Conservation (phyloP, 2,113 vertebrate genomes). For the Thinocorus orbignyianus region DNA sequence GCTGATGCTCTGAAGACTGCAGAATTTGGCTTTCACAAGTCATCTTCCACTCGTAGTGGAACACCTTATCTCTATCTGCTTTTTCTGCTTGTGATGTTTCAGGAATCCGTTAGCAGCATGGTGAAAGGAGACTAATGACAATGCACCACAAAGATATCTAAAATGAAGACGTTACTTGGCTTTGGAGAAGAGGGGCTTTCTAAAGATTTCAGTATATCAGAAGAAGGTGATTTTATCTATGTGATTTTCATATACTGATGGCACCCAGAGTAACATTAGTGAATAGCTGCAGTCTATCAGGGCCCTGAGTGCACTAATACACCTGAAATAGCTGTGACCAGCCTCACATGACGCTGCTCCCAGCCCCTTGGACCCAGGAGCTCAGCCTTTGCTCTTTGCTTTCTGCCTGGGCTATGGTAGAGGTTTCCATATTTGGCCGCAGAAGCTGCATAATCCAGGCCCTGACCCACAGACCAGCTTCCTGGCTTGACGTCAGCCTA, state of each 20-base stretch:
- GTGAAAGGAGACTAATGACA: neutral
- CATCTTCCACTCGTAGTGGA: neutral
- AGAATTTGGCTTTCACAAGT: neutral
- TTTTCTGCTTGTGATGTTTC: neutral
- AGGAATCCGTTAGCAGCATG: neutral
- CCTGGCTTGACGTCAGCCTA: neutral
- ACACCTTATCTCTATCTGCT: neutral
- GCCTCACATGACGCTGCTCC: neutral
- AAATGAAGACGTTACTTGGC: neutral
- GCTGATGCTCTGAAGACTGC: neutral
- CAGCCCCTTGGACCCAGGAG: neutral
- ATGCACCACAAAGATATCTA: neutral
- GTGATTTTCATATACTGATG: neutral
- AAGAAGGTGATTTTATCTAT: neutral
- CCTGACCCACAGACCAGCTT: neutral
- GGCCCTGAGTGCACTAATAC: neutral
- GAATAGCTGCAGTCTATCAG: neutral
- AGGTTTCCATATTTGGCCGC: fast-evolving
- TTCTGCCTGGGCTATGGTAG: neutral
- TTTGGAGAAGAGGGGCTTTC: neutral
- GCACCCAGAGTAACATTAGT: neutral
- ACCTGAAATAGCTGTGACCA: neutral
- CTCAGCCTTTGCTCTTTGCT: neutral
- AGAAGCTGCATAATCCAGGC: neutral
- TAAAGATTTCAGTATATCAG: neutral